phyloP scores from a whole-genome alignment of 1,140 invertebrate genomes.

The Druon quercuslanigerum region DNA sequence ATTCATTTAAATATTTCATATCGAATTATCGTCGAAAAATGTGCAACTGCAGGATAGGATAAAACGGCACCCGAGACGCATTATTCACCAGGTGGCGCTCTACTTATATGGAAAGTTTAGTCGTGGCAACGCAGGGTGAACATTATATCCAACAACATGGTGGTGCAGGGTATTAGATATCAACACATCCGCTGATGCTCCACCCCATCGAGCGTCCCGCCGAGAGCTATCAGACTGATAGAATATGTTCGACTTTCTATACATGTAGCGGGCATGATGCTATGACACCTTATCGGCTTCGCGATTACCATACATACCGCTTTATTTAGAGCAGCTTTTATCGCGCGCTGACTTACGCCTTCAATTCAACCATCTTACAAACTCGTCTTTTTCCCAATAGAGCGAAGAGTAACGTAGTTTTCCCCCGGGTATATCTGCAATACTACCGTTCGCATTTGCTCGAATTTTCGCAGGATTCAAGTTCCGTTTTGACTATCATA shows the following conservation, averaged over 20 bases:
- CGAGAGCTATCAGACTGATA: constrained; percentile 68
- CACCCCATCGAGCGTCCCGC: constrained; percentile 57
- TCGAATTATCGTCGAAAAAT: constrained; percentile 15
- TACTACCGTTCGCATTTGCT: neutral
- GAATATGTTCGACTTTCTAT: constrained; percentile 51
- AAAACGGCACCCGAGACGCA: constrained; percentile 48
- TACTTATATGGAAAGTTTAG: constrained; percentile 62
- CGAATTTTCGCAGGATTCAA: neutral
- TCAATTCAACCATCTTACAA: constrained; percentile 36
- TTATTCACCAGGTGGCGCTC: constrained; percentile 51
- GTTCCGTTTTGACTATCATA: neutral
- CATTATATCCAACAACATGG: constrained; percentile 55
- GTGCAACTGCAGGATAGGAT: constrained; percentile 25
- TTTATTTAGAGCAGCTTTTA: constrained; percentile 68
- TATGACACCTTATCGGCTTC: constrained; percentile 37
- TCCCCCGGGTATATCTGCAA: neutral
- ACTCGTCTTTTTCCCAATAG: constrained; percentile 6
- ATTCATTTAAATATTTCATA: constrained; percentile 27
- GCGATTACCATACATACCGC: constrained; percentile 62
- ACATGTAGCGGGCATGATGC: constrained; percentile 4
- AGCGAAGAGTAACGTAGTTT: neutral
- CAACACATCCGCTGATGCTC: constrained; percentile 52
- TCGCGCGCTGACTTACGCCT: constrained; percentile 51
- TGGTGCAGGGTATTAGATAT: constrained; percentile 62
- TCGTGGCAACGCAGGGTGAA: constrained; percentile 43